These are phyloP conservation scores for Amblyteles armatorius DNA, from an alignment of 2,888 invertebrate genomes.

Conservation along the genomic window DNA sequence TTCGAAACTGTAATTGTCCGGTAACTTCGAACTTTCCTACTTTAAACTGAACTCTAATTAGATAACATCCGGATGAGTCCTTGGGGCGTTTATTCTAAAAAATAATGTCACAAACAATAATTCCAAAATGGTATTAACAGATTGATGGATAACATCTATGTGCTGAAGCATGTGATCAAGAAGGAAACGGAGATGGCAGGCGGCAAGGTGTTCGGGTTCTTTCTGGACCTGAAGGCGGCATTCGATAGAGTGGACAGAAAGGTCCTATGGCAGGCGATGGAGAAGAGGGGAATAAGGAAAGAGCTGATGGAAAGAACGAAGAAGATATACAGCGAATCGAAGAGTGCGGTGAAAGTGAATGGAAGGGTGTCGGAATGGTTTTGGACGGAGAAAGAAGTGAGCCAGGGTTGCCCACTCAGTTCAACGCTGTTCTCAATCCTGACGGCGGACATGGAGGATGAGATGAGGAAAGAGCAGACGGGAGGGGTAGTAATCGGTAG, in stretches of 20 bases:
- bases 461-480: slow-evolving; percentile 38
- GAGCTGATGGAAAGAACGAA: slow-evolving; percentile 42
- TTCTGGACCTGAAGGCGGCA: slow-evolving; percentile 37
- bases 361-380: slow-evolving; percentile 30
- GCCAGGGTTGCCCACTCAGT: slow-evolving; percentile 56
- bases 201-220: neutral
- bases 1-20: too few species aligned
- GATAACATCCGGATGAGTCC: too few species aligned
- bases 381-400: slow-evolving; percentile 48
- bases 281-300: slow-evolving; percentile 20
- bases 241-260: slow-evolving; percentile 47
- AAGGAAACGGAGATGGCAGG: neutral
- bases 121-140: too few species aligned
- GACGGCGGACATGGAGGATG: slow-evolving; percentile 57
- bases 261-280: slow-evolving; percentile 7
- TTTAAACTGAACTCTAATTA: too few species aligned
- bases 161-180: slow-evolving; percentile 15
- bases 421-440: slow-evolving; percentile 38
- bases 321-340: slow-evolving; percentile 48
- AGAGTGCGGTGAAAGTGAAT: slow-evolving; percentile 48
- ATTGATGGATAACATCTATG: slow-evolving; percentile 18
- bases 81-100: too few species aligned
- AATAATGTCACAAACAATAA: too few species aligned
- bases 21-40: too few species aligned
- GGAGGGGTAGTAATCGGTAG: slow-evolving; percentile 53